These are phyloP conservation scores for Menidia menidia DNA, from an alignment of 2,797 vertebrate genomes.

Conservation along the genomic window DNA sequence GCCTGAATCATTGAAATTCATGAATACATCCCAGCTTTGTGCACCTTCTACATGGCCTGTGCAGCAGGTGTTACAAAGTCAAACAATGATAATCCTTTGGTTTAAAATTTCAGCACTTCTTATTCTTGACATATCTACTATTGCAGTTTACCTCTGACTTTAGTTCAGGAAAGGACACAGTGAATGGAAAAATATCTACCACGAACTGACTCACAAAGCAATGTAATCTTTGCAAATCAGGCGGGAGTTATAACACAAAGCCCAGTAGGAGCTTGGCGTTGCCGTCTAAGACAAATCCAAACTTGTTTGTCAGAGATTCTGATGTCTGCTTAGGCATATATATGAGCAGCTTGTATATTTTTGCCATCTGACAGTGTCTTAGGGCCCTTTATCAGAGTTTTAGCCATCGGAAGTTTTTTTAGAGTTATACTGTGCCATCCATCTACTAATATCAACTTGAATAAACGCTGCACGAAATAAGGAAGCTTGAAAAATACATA, in stretches of 20 bases:
- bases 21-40: conserved; percentile 11
- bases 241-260: conserved; percentile 12
- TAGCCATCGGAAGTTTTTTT: conserved; percentile 30
- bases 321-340: conserved; percentile 19
- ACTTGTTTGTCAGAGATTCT: conserved; percentile 5
- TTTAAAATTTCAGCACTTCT: conserved; percentile 29
- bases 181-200: conserved; percentile 13
- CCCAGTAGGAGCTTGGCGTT: conserved; percentile 9
- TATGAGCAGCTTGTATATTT: conserved; percentile 14
- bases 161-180: conserved; percentile 17
- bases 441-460: conserved; percentile 39
- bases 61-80: conserved; percentile 16
- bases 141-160: conserved; percentile 7
- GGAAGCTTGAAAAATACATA: conserved; percentile 37
- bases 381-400: conserved; percentile 14
- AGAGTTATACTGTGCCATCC: conserved; percentile 25
- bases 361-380: neutral
- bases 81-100: conserved; percentile 36
- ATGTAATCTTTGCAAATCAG: conserved; percentile 4
- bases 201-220: neutral
- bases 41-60: conserved; percentile 17
- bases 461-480: conserved; percentile 21
- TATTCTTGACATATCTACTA: conserved; percentile 3
- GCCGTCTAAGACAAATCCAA: conserved; percentile 16
- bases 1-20: neutral